Conservation (phyloP, 2,797 vertebrate genomes). For the Discoglossus pictus region DNA sequence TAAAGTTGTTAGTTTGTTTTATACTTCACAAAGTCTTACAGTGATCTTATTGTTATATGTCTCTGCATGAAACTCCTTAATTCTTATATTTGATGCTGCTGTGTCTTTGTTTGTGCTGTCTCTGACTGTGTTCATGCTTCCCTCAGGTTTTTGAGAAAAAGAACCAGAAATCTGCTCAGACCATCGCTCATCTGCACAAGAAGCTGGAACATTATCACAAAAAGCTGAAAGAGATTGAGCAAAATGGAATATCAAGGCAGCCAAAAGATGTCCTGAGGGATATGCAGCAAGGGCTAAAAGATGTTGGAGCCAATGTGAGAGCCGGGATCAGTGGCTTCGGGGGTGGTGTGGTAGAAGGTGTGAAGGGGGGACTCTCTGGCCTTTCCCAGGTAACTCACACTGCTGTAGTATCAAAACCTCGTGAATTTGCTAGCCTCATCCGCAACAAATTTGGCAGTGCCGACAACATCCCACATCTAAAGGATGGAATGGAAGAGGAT, state of each 20-base stretch:
- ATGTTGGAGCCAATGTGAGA: constrained; percentile 91
- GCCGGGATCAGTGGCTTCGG: constrained; percentile 96
- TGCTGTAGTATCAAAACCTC: constrained; percentile 91
- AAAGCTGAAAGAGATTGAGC: constrained; percentile 94
- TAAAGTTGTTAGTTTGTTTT: too few relatives aligned
- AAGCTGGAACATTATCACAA: constrained; percentile 96
- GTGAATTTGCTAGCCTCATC: constrained; percentile 94
- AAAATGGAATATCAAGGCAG: constrained; percentile 92
- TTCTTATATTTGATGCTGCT: not conserved
- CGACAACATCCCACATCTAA: constrained; percentile 94
- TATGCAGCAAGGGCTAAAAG: constrained; percentile 97
- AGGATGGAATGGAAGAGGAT: constrained; percentile 88
- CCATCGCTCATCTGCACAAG: constrained; percentile 95
- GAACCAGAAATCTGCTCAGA: constrained; percentile 97
- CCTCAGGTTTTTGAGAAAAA: constrained; percentile 92
- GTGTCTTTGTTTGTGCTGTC: not conserved
- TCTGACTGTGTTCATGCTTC: not conserved
- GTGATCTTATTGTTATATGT: too few relatives aligned
- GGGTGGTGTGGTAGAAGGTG: constrained; percentile 92
- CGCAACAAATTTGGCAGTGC: constrained; percentile 97
- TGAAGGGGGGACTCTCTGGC: constrained; percentile 91
- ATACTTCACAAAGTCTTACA: too few relatives aligned
- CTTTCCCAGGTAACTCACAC: constrained; percentile 87
- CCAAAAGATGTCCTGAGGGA: constrained; percentile 96
- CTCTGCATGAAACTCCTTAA: too few relatives aligned